A percentile compares a stretch with the other conserved stretches of the same genome.
Evolutionary conservation across 2,888 invertebrate genomes (phyloP).

Genomic region (Rotaria sp.): DNA sequence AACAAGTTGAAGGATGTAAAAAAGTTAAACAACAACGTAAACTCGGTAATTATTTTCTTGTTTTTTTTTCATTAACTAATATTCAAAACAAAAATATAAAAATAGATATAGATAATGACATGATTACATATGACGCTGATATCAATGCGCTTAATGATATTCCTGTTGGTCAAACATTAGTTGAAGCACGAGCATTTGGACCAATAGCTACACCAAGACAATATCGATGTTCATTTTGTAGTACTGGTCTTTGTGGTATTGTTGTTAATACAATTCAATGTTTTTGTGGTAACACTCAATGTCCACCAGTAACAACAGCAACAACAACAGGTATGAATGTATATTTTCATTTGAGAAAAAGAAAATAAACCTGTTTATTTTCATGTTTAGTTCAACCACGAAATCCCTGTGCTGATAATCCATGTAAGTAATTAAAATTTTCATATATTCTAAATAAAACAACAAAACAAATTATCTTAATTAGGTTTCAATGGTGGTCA

Average conservation of each 20-base stretch:
- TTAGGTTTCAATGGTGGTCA: slow-evolving; percentile 14
- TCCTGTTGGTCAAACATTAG: background rate
- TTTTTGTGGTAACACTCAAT: background rate
- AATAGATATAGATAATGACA: background rate
- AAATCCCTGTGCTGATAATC: background rate
- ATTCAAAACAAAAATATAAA: background rate
- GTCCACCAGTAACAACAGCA: background rate
- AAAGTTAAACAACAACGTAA: background rate
- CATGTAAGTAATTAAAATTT: background rate
- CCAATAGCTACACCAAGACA: background rate
- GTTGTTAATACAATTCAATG: background rate
- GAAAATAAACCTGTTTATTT: background rate
- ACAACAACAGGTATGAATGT: background rate
- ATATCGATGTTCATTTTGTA: background rate
- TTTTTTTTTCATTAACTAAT: background rate
- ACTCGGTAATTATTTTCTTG: background rate
- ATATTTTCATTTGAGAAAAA: background rate
- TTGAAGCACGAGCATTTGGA: background rate
- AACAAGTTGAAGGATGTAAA: background rate
- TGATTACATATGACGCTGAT: background rate
- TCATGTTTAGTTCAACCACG: background rate
- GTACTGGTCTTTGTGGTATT: background rate
- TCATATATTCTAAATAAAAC: no score
- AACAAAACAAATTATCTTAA: background rate
- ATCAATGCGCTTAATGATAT: background rate